Conservation (phyloP, 2,113 vertebrate genomes). For the Hucho hucho region DNA sequence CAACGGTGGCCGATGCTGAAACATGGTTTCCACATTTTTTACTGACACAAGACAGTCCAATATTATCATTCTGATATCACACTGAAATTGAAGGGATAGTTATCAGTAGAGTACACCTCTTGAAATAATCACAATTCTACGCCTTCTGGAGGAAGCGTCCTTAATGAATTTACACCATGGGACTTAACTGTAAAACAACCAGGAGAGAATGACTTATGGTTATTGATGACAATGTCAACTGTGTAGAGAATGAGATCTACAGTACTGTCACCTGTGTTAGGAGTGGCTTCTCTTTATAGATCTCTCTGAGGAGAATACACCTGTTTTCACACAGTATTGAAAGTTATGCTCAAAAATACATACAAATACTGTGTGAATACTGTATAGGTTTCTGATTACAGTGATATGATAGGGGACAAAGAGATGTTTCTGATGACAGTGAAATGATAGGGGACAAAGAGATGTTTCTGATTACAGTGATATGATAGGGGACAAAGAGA, state of each 20-base stretch:
- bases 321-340: not conserved
- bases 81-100: not conserved
- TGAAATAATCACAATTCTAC: too few relatives aligned
- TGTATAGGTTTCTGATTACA: not conserved
- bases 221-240: slow-evolving; percentile 72
- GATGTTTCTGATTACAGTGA: too few relatives aligned
- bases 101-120: not conserved
- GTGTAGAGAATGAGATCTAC: slow-evolving; percentile 69
- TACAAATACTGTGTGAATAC: not conserved
- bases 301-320: slow-evolving; percentile 27
- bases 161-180: slow-evolving; percentile 63
- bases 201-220: slow-evolving; percentile 50
- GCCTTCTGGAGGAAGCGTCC: slow-evolving; percentile 31
- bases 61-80: not conserved
- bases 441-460: too few relatives aligned
- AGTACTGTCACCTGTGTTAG: slow-evolving; percentile 20
- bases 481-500: too few relatives aligned
- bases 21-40: not conserved
- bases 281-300: slow-evolving; percentile 56
- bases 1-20: not conserved
- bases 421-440: not conserved
- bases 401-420: too few relatives aligned
- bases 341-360: not conserved
- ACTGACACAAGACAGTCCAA: not conserved
- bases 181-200: slow-evolving; percentile 42